A percentile compares a stretch with the other conserved stretches of the same genome.
Evolutionary conservation across 2,797 vertebrate genomes (phyloP).

Genomic region (Sus cebifrons): DNA sequence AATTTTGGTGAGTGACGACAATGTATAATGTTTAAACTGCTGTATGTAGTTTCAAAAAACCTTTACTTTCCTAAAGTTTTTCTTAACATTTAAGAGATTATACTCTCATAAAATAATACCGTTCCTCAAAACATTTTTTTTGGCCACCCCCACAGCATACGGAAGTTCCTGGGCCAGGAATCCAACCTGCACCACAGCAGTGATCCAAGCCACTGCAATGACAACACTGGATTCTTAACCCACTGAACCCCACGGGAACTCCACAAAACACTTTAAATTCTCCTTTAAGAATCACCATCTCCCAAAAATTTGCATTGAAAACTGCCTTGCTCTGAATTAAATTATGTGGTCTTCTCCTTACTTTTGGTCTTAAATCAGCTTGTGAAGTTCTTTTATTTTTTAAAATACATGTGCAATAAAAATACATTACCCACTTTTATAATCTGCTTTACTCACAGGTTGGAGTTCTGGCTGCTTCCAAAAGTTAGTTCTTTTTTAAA

Average conservation of each 20-base stretch:
- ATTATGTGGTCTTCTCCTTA: constrained; percentile 18
- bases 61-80: background rate
- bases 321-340: constrained; percentile 30
- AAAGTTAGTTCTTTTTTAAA: constrained; percentile 12
- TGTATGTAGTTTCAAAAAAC: background rate
- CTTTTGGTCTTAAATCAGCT: background rate
- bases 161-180: no score
- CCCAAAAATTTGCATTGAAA: constrained; percentile 46
- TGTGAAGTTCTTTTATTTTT: constrained; percentile 1
- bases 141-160: no score
- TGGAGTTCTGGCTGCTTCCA: background rate
- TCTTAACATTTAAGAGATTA: background rate
- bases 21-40: constrained; percentile 22
- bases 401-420: background rate
- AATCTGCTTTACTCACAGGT: background rate
- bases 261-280: constrained; percentile 34
- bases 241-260: background rate
- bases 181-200: no score
- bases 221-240: no score
- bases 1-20: constrained; percentile 13
- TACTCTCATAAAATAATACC: background rate
- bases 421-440: background rate
- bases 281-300: constrained; percentile 24
- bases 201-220: no score
- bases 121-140: background rate